A percentile compares a stretch with the other conserved stretches of the same genome.
phyloP scores from a whole-genome alignment of 2,113 vertebrate species.

The Catharus fuscescens region DNA sequence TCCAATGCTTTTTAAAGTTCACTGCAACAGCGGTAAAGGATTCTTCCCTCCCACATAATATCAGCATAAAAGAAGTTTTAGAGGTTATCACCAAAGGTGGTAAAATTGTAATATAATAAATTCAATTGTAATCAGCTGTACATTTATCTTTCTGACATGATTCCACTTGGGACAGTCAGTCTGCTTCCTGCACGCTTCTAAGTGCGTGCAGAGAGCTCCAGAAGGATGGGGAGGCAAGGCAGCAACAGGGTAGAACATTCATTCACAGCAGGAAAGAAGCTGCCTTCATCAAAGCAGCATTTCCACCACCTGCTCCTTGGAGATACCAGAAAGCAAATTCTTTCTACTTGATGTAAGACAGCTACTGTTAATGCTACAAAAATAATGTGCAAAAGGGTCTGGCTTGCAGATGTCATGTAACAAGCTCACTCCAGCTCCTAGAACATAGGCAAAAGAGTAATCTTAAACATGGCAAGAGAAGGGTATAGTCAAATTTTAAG shows the following conservation, averaged over 20 bases:
- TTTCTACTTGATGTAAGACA: neutral
- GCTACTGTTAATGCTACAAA: neutral
- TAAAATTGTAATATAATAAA: neutral
- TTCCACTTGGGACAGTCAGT: neutral
- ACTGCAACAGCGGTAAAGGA: neutral
- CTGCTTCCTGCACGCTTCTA: neutral
- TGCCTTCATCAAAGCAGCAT: neutral
- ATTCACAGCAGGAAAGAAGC: neutral
- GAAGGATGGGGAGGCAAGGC: neutral
- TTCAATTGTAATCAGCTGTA: neutral
- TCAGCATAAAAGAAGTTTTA: neutral
- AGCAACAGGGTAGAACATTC: neutral
- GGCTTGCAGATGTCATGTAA: neutral
- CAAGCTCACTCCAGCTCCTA: neutral
- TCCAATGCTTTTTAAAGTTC: neutral
- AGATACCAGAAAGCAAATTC: neutral
- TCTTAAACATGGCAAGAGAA: accelerated
- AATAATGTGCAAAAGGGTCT: neutral
- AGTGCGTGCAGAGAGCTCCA: neutral
- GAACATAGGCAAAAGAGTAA: neutral
- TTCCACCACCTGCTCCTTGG: neutral
- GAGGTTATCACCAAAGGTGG: neutral
- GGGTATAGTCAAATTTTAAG: neutral
- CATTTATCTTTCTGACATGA: neutral
- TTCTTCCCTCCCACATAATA: neutral